phyloP scores from a whole-genome alignment of 2,888 invertebrate genomes.

The Cephalotes varians region DNA sequence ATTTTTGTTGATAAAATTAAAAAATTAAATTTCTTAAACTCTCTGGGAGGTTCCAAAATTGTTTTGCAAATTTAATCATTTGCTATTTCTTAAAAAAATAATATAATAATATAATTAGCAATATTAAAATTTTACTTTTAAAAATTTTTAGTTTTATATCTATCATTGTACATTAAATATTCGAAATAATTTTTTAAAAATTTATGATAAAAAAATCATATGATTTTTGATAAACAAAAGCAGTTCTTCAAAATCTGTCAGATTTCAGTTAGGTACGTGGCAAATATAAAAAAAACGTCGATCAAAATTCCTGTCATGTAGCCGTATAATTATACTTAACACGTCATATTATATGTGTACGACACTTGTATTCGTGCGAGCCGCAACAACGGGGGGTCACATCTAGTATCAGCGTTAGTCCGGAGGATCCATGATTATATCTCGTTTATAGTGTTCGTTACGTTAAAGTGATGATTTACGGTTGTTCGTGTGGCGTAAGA shows the following conservation, averaged over 20 bases:
- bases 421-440: conserved; percentile 77
- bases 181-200: too few relatives aligned
- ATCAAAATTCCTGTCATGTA: conserved; percentile 29
- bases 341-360: conserved; percentile 52
- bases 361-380: conserved; percentile 70
- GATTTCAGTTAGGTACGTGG: not conserved
- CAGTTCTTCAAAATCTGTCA: too few relatives aligned
- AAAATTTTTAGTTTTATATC: too few relatives aligned
- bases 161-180: too few relatives aligned
- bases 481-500: conserved; percentile 32
- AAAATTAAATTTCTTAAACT: not conserved
- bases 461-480: conserved; percentile 70
- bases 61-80: not conserved
- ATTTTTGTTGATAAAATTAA: not conserved
- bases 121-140: too few relatives aligned
- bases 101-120: too few relatives aligned
- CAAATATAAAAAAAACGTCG: conserved; percentile 64
- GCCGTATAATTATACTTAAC: conserved; percentile 68
- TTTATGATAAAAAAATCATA: too few relatives aligned
- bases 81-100: not conserved
- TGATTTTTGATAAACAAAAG: too few relatives aligned
- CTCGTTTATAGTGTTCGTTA: conserved; percentile 77
- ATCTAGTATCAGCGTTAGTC: conserved; percentile 70
- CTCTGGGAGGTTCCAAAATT: not conserved
- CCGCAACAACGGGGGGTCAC: conserved; percentile 76